These are phyloP conservation scores for Strigamia maritima DNA, from an alignment of 2,888 invertebrate genomes.

Conservation along the genomic window DNA sequence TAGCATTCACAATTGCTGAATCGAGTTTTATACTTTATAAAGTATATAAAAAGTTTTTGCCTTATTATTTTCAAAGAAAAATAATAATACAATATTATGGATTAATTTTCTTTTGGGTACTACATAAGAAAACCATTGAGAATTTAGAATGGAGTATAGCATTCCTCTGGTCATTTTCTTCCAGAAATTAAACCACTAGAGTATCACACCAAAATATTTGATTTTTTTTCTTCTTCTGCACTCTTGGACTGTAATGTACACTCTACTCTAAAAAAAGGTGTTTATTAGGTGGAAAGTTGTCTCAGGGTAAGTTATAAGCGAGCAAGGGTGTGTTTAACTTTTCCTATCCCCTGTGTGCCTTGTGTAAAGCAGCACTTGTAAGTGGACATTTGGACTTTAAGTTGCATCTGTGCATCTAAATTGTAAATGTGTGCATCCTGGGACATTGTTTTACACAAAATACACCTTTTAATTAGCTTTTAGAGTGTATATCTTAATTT, in stretches of 20 bases:
- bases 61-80: neutral
- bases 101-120: neutral
- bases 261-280: neutral
- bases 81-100: neutral
- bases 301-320: too few species aligned
- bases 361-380: too few species aligned
- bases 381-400: too few species aligned
- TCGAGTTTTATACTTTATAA: neutral
- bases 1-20: conserved; percentile 9
- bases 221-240: neutral
- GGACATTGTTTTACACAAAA: too few species aligned
- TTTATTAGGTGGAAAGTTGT: neutral
- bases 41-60: neutral
- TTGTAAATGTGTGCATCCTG: too few species aligned
- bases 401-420: too few species aligned
- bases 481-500: neutral
- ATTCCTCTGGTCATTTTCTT: conserved; percentile 24
- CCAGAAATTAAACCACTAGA: conserved; percentile 23
- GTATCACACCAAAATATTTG: conserved; percentile 19
- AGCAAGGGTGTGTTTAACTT: too few species aligned
- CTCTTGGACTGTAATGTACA: neutral
- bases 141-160: neutral
- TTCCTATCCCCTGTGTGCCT: too few species aligned
- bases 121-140: conserved; percentile 12
- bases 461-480: too few species aligned